Evolutionary conservation across 2,797 vertebrate species (phyloP), one percentile per base, ranked within the genome.

Genomic region (Alca torda): DNA sequence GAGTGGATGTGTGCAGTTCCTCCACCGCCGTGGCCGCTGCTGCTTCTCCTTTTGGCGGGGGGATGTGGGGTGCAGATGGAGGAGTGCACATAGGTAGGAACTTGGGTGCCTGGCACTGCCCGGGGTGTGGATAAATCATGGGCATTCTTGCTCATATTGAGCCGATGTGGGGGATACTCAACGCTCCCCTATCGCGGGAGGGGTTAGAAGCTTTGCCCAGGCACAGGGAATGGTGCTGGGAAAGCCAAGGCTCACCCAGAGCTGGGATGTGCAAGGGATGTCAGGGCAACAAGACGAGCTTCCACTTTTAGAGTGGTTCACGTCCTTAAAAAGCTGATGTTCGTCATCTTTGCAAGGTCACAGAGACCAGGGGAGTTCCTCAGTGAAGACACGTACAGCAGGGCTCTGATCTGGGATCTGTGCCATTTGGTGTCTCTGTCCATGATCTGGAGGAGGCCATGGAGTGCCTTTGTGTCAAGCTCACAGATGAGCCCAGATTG

Each of bases 161-260:
- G 56, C 28, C 1, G 2, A 11, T 19, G 17, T 17, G 39, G 14
- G 20, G 63, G 54, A 56, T 23, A 24, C 11, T 72, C 45, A 60
- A 4, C 2, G 1, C 31, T 64, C 24, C 37, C 48, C 37, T 11
- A 16, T 12, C 56, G 31, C 0, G 0, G 35, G 35, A 68, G 41
- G 68, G 21, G 35, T 61, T 10, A 19, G 33, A 24, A 68, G 41
- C 61, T 56, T n/a, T 56, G 41, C 39, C 31, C 1, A 4, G 39
- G 41, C 48, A 37, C 2, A 3, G 16, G 41, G 61, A 15, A 64
- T 1, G 0, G 41, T 33, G n/a, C 24, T 2, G 4, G 37, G 51
- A 57, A 84, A 70, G 70, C 31, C 0, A 0, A 59, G 72, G 75
- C 70, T 75, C 46, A 10, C 18, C 17, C 24, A 31, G 57, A 68